These are phyloP conservation scores for Cantharis lateralis DNA, from an alignment of 2,888 invertebrate species.

Conservation along the genomic window DNA sequence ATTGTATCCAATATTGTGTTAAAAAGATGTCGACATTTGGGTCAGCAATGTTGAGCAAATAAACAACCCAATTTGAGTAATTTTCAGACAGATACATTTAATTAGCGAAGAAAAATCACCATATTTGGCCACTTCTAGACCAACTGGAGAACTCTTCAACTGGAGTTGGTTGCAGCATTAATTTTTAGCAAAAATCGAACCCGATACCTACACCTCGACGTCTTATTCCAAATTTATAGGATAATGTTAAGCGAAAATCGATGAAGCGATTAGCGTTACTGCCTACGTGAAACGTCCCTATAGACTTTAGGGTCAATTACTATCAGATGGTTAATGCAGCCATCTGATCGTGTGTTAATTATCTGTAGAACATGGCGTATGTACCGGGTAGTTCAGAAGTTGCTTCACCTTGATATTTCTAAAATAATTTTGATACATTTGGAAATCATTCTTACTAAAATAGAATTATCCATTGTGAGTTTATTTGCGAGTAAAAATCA, in stretches of 20 bases:
- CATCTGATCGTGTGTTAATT: background rate
- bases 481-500: background rate
- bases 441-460: background rate
- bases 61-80: no score
- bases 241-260: background rate
- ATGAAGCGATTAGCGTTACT: background rate
- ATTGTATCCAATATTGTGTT: no score
- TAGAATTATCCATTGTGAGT: background rate
- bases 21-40: no score
- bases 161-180: no score
- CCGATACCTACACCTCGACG: background rate
- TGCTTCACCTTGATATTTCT: no score
- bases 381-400: background rate
- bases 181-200: no score
- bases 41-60: no score
- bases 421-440: background rate
- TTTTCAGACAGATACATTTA: no score
- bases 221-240: background rate
- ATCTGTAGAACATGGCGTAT: background rate
- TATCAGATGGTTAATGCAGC: background rate
- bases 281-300: background rate
- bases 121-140: no score
- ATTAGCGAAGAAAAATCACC: no score
- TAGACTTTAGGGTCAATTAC: background rate
- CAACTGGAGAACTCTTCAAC: no score